Evolutionary conservation across 2,797 vertebrate genomes (phyloP).

Genomic region (Odontamblyopus rebecca): DNA sequence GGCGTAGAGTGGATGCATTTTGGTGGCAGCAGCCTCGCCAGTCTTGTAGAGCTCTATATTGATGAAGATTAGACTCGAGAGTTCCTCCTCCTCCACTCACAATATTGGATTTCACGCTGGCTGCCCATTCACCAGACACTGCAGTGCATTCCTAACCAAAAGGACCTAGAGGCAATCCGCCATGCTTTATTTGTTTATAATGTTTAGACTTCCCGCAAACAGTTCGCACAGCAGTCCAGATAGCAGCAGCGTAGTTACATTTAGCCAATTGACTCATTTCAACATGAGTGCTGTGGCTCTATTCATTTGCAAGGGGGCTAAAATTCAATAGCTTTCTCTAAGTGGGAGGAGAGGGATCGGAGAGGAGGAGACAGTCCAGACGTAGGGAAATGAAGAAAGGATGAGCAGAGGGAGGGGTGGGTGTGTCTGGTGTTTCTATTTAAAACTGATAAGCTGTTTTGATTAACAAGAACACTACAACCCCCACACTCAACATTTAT

Average conservation of each 20-base stretch:
- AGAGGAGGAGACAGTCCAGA: conserved; percentile 33
- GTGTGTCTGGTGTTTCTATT: conserved; percentile 44
- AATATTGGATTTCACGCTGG: conserved; percentile 74
- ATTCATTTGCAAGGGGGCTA: conserved; percentile 73
- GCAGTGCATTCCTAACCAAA: conserved; percentile 72
- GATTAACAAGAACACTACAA: conserved; percentile 32
- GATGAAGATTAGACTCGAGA: conserved; percentile 72
- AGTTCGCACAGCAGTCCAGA: conserved; percentile 64
- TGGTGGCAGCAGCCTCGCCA: conserved; percentile 57
- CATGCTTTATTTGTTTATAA: conserved; percentile 82
- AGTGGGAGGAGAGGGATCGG: conserved; percentile 39
- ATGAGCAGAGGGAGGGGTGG: conserved; percentile 21
- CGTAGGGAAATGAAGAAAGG: conserved; percentile 36
- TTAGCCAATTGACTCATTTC: conserved; percentile 79
- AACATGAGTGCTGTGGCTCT: conserved; percentile 62
- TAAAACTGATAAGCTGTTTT: conserved; percentile 51
- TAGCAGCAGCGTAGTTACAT: conserved; percentile 80
- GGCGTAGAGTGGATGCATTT: conserved; percentile 45
- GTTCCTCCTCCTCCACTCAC: conserved; percentile 54
- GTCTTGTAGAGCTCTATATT: conserved; percentile 66
- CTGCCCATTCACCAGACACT: conserved; percentile 78
- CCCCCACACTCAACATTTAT: too few relatives aligned
- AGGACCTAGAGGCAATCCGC: conserved; percentile 71
- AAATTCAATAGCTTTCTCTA: conserved; percentile 64
- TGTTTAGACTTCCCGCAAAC: conserved; percentile 78